Percentiles rank a stretch among this genome's conserved stretches.
phyloP scores from a whole-genome alignment of 1,140 invertebrate species.

The Camponotus pennsylvanicus region DNA sequence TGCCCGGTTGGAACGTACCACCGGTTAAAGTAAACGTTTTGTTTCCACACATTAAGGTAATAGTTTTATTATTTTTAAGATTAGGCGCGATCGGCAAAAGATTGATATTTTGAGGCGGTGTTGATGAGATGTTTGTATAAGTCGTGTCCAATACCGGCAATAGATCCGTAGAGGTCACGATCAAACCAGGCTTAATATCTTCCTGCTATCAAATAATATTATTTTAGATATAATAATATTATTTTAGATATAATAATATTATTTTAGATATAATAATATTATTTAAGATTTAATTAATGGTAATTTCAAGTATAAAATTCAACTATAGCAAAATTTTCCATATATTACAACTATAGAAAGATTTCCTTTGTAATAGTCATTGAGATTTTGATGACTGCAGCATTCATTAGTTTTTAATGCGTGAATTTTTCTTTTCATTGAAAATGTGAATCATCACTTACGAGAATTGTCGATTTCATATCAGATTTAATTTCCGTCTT shows the following conservation, averaged over 20 bases:
- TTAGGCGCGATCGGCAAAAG: slow-evolving; percentile 62
- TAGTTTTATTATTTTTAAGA: slow-evolving; percentile 67
- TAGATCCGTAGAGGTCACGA: slow-evolving; percentile 23
- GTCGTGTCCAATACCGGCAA: slow-evolving; percentile 59
- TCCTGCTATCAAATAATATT: slow-evolving; percentile 48
- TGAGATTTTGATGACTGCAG: neutral
- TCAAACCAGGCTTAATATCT: slow-evolving; percentile 37
- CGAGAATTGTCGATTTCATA: slow-evolving; percentile 9
- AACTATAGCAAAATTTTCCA: neutral
- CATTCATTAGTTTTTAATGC: slow-evolving; percentile 6
- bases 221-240: neutral
- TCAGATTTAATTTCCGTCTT: neutral
- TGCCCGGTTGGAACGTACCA: slow-evolving; percentile 68
- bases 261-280: neutral
- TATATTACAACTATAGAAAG: too few species aligned
- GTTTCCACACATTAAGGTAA: slow-evolving; percentile 72
- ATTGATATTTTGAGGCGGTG: slow-evolving; percentile 42
- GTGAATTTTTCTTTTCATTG: neutral
- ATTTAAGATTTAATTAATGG: neutral
- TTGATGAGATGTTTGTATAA: slow-evolving; percentile 61
- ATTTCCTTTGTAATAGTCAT: too few species aligned
- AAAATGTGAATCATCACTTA: neutral
- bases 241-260: neutral
- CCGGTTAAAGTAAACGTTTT: slow-evolving; percentile 78
- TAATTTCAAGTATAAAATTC: neutral